Percentiles rank a stretch among this genome's conserved stretches.
Conservation (phyloP, 2,113 vertebrate genomes). For the Bubo blakistoni region DNA sequence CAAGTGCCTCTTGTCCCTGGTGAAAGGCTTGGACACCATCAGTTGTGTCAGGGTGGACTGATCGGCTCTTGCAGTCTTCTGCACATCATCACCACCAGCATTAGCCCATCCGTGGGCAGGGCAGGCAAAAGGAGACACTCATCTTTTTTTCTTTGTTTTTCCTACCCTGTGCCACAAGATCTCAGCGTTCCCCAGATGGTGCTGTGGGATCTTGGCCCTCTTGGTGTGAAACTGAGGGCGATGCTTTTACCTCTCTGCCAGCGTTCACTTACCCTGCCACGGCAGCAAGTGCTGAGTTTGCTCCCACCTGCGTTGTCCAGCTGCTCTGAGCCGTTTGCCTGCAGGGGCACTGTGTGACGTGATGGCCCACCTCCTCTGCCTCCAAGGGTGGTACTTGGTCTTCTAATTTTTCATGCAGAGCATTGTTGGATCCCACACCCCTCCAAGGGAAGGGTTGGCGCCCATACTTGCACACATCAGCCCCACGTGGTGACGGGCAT, state of each 20-base stretch:
- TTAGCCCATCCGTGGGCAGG: not conserved
- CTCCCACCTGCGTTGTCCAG: not conserved
- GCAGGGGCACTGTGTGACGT: not conserved
- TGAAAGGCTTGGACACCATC: not conserved
- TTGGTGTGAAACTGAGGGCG: rapidly evolving
- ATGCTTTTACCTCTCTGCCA: not conserved
- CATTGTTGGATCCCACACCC: not conserved
- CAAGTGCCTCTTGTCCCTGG: too few relatives aligned
- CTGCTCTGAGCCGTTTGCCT: not conserved
- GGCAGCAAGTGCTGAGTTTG: not conserved
- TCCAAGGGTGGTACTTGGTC: not conserved
- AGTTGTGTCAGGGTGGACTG: not conserved
- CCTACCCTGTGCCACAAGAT: not conserved
- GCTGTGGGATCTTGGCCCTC: not conserved
- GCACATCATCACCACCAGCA: not conserved
- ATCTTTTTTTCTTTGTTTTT: not conserved
- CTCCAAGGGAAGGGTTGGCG: not conserved
- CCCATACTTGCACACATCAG: not conserved
- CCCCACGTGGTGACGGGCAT: rapidly evolving
- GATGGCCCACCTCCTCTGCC: not conserved
- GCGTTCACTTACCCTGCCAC: not conserved
- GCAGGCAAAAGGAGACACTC: not conserved
- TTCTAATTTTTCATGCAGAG: not conserved
- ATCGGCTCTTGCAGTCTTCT: not conserved
- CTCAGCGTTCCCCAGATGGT: not conserved